phyloP scores from a whole-genome alignment of 2,797 vertebrate genomes.

The Siniperca scherzeri region DNA sequence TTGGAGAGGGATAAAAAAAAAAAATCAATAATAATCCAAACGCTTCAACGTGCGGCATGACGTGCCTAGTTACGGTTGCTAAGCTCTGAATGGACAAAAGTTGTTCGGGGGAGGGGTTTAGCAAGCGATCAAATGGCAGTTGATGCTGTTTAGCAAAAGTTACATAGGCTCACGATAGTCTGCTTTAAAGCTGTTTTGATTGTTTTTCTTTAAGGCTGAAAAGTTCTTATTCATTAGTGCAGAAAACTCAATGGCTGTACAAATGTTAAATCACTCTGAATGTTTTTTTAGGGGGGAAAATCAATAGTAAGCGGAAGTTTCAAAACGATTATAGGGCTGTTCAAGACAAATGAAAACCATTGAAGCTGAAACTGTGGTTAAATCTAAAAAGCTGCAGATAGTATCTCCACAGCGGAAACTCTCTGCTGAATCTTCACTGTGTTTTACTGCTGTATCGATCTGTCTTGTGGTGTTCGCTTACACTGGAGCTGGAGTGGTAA shows the following conservation, averaged over 20 bases:
- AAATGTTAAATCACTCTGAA: conserved; percentile 10
- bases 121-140: too few species aligned
- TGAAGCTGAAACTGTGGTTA: neutral
- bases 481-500: conserved; percentile 95
- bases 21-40: neutral
- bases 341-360: neutral
- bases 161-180: neutral
- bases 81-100: too few species aligned
- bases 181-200: neutral
- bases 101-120: too few species aligned
- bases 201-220: neutral
- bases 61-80: too few species aligned
- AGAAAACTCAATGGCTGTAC: neutral
- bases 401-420: neutral
- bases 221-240: neutral
- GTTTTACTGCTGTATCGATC: conserved; percentile 50
- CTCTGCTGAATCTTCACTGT: conserved; percentile 19
- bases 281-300: neutral
- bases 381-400: conserved; percentile 34
- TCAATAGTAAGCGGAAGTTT: neutral
- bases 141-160: neutral
- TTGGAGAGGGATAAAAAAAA: neutral
- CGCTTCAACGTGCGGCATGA: too few species aligned
- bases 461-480: conserved; percentile 81
- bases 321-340: neutral